Evolutionary conservation across 2,888 invertebrate species (phyloP), one percentile per base, ranked within the genome.

Genomic region (Dione juno): DNA sequence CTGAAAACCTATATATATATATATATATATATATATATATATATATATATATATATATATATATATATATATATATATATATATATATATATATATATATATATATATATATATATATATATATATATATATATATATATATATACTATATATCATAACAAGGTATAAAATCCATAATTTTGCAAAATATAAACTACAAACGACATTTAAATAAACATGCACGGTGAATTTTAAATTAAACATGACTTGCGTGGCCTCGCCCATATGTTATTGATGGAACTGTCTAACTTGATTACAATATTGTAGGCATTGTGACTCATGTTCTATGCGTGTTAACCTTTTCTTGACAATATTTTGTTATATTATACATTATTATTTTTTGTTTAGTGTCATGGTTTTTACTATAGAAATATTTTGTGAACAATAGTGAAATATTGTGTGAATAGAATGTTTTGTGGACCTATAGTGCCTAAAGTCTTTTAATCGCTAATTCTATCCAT

Each of bases 221-320:
- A 71, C 72, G 73, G 66, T 74, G 77, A 71, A 73, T 71, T 73
- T 74, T 77, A 77, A 78, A 74, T 76, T 74, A 75, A 77, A 76
- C 76, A 73, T 71, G 73, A 71, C 73, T 59, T 10, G 68, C 66
- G 73, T 57, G 71, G 66, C 72, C 75, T 76, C 70, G 71, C 69
- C 69, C 61, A 77, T 77, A 73, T 76, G 76, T 75, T 82, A 81
- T 82, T 76, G 79, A 80, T 83, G 21, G 64, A 64, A 52, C 52
- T 64, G 64, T 64, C 64, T 14, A 45, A 81, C 78, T 72, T 63
- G 57, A 64, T 64, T 64, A 64, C 52, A 64, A 64, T 64, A 64
- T 64, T 64, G 52, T 45, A 35, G 64, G 50, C 37, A 19, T 64
- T 40, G 37, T 50, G 64, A 40, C 35, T 50, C 52, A 64, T 52